A percentile compares a stretch with the other conserved stretches of the same genome.
Conservation (phyloP, 2,113 vertebrate genomes). For the Peromyscus californicus region DNA sequence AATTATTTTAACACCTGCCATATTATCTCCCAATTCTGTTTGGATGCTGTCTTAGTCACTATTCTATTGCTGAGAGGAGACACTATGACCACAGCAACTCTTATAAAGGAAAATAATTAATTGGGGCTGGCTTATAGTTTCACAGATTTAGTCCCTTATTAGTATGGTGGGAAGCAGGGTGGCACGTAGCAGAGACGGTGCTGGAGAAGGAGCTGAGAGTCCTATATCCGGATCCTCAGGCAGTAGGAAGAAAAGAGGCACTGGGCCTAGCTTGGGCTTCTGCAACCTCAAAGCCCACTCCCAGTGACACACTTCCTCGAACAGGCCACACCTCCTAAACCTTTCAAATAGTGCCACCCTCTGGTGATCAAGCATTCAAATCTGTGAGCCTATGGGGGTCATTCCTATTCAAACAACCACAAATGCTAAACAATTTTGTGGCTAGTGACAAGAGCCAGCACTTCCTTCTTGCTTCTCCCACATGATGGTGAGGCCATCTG, state of each 20-base stretch:
- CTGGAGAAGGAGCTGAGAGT: neutral
- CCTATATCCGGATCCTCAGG: neutral
- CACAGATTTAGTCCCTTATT: neutral
- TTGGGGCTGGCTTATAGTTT: neutral
- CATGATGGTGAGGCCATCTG: neutral
- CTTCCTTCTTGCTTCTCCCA: neutral
- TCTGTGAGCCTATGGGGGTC: neutral
- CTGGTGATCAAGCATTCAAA: neutral
- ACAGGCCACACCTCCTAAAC: neutral
- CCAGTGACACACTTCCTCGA: neutral
- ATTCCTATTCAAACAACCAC: neutral
- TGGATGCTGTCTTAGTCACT: neutral
- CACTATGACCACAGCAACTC: neutral
- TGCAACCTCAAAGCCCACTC: neutral
- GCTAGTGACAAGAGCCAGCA: neutral
- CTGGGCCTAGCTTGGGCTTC: neutral
- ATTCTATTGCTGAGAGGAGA: neutral
- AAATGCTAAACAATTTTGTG: neutral
- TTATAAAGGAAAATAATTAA: neutral
- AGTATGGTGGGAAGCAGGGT: neutral
- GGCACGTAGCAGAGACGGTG: neutral
- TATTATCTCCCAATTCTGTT: neutral
- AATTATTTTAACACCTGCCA: constrained; percentile 36
- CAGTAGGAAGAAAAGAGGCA: neutral
- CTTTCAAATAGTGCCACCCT: neutral